These are phyloP conservation scores for Chrysemys picta DNA, from an alignment of 2,113 vertebrate species.

Conservation along the genomic window DNA sequence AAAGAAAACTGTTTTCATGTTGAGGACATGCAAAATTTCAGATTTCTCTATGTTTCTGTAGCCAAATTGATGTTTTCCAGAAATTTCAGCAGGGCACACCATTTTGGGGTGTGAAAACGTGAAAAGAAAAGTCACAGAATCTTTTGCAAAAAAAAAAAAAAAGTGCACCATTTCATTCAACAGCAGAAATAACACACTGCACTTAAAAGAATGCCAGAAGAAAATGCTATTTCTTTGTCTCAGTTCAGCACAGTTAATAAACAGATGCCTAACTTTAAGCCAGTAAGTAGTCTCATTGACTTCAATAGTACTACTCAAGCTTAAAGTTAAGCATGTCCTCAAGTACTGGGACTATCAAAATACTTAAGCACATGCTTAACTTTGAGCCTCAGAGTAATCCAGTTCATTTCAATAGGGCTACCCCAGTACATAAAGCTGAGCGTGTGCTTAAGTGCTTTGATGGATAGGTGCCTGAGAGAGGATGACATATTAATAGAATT, in stretches of 20 bases:
- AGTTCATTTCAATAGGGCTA: background rate
- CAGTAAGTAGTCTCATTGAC: background rate
- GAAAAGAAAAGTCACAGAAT: background rate
- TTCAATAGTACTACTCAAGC: background rate
- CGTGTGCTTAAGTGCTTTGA: background rate
- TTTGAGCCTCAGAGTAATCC: background rate
- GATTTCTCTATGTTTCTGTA: background rate
- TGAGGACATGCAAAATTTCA: background rate
- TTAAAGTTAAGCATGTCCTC: background rate
- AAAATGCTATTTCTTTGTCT: background rate
- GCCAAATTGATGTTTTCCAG: conserved; percentile 4
- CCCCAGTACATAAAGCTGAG: background rate
- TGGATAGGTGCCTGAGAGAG: background rate
- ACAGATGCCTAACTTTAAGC: background rate
- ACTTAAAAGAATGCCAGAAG: background rate
- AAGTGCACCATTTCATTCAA: background rate
- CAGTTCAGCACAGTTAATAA: background rate
- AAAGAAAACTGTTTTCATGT: background rate
- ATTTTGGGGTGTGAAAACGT: background rate
- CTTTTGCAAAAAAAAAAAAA: background rate
- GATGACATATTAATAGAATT: background rate
- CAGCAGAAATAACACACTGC: background rate
- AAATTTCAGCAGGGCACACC: background rate
- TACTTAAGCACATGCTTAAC: background rate
- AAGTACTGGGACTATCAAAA: background rate